These are phyloP conservation scores for Accipiter fasciatus DNA, from an alignment of 2,797 vertebrate genomes.

Conservation along the genomic window DNA sequence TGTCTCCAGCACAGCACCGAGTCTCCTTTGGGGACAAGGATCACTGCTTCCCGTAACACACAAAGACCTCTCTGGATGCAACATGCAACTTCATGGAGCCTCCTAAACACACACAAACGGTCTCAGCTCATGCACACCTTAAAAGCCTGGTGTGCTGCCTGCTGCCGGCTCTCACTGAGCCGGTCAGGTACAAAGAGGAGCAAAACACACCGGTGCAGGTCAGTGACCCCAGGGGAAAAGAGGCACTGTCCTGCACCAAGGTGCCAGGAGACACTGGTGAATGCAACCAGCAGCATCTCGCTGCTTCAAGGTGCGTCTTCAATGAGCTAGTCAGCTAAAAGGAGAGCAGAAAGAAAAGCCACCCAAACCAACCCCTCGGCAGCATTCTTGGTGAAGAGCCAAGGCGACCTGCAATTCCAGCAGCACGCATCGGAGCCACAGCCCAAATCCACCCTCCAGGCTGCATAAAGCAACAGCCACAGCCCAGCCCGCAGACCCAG, in stretches of 20 bases:
- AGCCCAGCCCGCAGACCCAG: neutral
- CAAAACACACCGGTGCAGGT: neutral
- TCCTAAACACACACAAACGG: neutral
- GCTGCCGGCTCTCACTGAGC: neutral
- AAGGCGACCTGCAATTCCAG: neutral
- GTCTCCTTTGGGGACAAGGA: neutral
- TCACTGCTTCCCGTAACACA: neutral
- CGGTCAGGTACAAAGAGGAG: neutral
- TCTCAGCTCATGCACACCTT: neutral
- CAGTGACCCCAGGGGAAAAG: neutral
- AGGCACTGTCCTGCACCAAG: neutral
- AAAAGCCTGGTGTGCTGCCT: neutral
- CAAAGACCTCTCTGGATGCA: slow-evolving; percentile 33
- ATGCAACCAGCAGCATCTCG: neutral
- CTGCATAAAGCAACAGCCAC: neutral
- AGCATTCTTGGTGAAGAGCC: neutral
- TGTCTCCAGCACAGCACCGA: neutral
- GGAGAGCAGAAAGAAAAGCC: neutral
- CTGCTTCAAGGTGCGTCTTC: neutral
- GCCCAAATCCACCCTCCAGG: neutral
- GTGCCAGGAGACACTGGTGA: neutral
- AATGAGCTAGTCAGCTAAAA: neutral
- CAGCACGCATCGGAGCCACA: neutral
- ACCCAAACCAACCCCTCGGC: neutral
- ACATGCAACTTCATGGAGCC: neutral